Base-by-base conservation (phyloP, 2,113 vertebrate species). In the Girardinichthys multiradiatus region DNA sequence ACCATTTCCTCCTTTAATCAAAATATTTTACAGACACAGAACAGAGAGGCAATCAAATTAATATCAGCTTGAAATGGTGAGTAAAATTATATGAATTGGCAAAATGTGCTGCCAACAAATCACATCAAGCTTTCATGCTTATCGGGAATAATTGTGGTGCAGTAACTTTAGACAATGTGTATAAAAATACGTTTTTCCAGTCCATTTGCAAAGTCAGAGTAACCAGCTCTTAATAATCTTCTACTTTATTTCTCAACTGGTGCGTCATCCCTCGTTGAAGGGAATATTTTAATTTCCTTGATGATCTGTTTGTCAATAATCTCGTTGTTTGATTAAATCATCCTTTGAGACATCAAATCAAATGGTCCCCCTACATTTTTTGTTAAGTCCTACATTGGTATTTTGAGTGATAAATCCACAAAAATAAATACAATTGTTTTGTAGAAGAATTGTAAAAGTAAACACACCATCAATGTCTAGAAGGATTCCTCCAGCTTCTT, bases 271-370 rank as follows among this genome's bases (percentile, higher is more conserved):
- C 97, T 94, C 64, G 76, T 87, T 19, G 90, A 89, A 15, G 93
- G 90, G 84, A 97, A 93, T 35, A 92, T 76, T 61, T 97, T 94
- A 39, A 98, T 94, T 85, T 96, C 96, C 89, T 95, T 94, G 76
- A 96, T 94, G 91, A 98, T 95, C 69, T 94, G 92, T 58, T 95
- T 77, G 12, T 92, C 97, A 2, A 98, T 84, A 42, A 81, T 58
- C 35, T 15, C 79, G 76, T 86, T 95, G 74, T 94, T 96, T 35
- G 96, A 96, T 9, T 95, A 96, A 72, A 98, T 90, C 91, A 97
- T 93, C 92, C 96, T 95, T 72, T 94, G 93, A 67, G 97, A 98
- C 96, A 97, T 98, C 92, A 98, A 81, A 87, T 98, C 97, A 69
- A 97, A 97, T 0, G 95, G 94, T 5, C 92, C 96, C 29, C 96